phyloP scores from a whole-genome alignment of 30 jellyfish, hydroid and myxozoan species.

The Aurelia sp. region DNA sequence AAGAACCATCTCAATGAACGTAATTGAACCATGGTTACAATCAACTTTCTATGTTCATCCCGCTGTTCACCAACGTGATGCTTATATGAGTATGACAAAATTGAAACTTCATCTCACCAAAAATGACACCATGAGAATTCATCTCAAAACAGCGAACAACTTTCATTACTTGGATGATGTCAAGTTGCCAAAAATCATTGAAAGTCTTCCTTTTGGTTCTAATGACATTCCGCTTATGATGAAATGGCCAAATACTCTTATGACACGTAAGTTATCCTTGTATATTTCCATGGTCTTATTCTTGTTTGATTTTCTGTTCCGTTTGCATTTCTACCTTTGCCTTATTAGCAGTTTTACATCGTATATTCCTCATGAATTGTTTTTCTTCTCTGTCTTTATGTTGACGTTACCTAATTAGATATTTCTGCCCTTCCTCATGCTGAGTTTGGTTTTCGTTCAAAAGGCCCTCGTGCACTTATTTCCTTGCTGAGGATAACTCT shows the following conservation, averaged over 20 bases:
- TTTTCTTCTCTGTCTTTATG: too few species aligned
- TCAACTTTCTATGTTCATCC: conserved; percentile 35
- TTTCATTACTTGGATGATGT: conserved; percentile 41
- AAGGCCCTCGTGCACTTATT: too few species aligned
- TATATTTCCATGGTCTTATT: too few species aligned
- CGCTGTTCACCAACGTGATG: conserved; percentile 10
- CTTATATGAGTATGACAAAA: conserved; percentile 13
- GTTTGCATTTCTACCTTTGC: too few species aligned
- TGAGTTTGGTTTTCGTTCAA: too few species aligned
- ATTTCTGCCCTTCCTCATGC: too few species aligned
- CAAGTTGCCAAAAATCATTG: conserved; percentile 44
- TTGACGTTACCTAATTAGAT: too few species aligned
- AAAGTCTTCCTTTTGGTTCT: conserved; percentile 59
- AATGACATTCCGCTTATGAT: conserved; percentile 24
- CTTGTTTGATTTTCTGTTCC: too few species aligned
- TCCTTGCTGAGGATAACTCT: too few species aligned
- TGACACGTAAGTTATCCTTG: conserved; percentile 32
- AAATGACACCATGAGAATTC: conserved; percentile 33
- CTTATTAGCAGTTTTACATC: too few species aligned
- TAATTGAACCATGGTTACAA: conserved; percentile 26
- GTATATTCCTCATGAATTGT: too few species aligned
- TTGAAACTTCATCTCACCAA: conserved; percentile 8
- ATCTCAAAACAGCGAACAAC: conserved; percentile 15
- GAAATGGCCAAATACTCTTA: conserved; percentile 6
- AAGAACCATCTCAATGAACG: neutral